Evolutionary conservation across 2,888 invertebrate genomes (phyloP), one percentile per base, ranked within the genome.

Genomic region (Mesochorus sp.): DNA sequence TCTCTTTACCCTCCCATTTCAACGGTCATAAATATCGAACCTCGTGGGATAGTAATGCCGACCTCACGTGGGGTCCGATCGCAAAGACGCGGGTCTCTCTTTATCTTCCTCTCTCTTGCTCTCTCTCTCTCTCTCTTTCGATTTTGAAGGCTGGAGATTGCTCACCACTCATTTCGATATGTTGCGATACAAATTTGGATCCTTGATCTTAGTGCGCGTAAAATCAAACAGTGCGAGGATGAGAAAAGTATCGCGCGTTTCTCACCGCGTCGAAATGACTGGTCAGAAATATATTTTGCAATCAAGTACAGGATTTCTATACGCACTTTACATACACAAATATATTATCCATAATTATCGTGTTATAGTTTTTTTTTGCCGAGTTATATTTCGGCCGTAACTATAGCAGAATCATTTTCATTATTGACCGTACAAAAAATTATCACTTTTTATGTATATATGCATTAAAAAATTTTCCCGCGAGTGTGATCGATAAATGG

Each of bases 51-150:
- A 86, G 80, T 83, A 73, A 66, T 67, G 82, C 75, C 81, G 82
- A 81, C 82, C 83, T 86, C 84, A 85, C 86, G 89, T 88, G 89
- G 88, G 89, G 89, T 88, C 89, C 68, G 3, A 39, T 51, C 66
- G 44, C 67, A 57, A 81, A 85, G 86, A 89, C 82, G 82, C 83
- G 84, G 86, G 86, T 88, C 84, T 80, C 61, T 53, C 76, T 70
- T 73, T 10, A 21, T 72, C 10, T 66, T 42, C 42, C 81, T 81
- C 80, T 80, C n/a, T n/a, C n/a, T n/a, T n/a, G n/a, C n/a, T n/a
- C n/a, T n/a, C n/a, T n/a, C n/a, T n/a, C n/a, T n/a, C n/a, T n/a
- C n/a, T n/a, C n/a, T n/a, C n/a, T n/a, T n/a, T n/a, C n/a, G n/a
- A n/a, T n/a, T n/a, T 79, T 5, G 76, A 70, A 75, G 10, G 57